A percentile compares a stretch with the other conserved stretches of the same genome.
Evolutionary conservation across 2,888 invertebrate species (phyloP).

Genomic region (Galerucella nymphaeae): DNA sequence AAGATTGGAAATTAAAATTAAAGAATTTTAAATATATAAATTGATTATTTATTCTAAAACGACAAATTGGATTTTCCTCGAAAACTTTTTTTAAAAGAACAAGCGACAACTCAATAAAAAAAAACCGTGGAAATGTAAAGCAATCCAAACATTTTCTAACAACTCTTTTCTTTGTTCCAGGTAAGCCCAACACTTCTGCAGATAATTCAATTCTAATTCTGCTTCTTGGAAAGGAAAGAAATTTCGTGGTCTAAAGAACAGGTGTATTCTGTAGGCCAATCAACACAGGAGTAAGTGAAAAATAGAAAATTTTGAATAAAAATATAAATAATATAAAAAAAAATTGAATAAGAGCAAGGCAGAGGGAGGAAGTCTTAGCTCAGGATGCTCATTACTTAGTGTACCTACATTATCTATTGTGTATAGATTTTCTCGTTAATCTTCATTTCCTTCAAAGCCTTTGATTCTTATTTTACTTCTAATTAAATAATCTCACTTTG

Average conservation of each 20-base stretch:
- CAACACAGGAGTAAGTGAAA: background rate
- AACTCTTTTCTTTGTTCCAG: slow-evolving; percentile 32
- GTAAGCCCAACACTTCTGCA: slow-evolving; percentile 26
- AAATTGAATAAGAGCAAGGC: too few relatives aligned
- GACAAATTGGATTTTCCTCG: too few relatives aligned
- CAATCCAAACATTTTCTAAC: slow-evolving; percentile 19
- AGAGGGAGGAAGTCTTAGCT: too few relatives aligned
- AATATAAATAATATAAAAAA: too few relatives aligned
- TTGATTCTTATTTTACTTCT: too few relatives aligned
- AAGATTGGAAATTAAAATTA: background rate
- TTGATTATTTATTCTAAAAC: background rate
- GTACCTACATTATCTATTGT: too few relatives aligned
- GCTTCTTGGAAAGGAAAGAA: background rate
- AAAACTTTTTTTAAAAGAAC: too few relatives aligned
- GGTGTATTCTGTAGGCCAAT: background rate
- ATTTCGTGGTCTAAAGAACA: background rate
- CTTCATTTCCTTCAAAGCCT: too few relatives aligned
- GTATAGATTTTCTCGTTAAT: too few relatives aligned
- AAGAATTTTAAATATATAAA: background rate
- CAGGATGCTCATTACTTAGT: too few relatives aligned
- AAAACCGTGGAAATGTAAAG: background rate
- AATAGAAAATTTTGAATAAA: background rate
- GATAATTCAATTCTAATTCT: slow-evolving; percentile 18
- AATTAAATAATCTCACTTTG: too few relatives aligned
- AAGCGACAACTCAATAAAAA: too few relatives aligned